Evolutionary conservation across 2,797 vertebrate species (phyloP).

Genomic region (Mycteria americana): DNA sequence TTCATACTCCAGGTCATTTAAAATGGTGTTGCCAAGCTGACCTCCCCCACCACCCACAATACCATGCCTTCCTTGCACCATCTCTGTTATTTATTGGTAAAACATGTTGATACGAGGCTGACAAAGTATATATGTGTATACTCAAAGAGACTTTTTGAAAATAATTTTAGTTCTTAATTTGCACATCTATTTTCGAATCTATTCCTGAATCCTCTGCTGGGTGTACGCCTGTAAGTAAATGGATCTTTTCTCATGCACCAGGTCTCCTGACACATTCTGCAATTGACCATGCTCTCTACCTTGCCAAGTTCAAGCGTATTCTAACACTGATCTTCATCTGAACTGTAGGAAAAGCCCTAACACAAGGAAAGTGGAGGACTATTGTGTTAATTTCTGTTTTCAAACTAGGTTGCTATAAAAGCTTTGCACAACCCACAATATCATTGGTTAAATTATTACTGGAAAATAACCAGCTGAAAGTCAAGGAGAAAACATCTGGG

Average conservation of each 20-base stretch:
- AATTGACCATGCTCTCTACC: not conserved
- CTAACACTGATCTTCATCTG: not conserved
- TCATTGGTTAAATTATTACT: not conserved
- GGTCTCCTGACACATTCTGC: not conserved
- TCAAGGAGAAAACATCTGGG: not conserved
- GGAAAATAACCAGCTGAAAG: not conserved
- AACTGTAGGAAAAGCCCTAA: not conserved
- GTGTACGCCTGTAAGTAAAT: not conserved
- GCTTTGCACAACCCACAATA: not conserved
- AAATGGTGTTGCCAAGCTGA: not conserved
- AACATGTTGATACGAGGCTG: not conserved
- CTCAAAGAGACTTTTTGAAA: not conserved
- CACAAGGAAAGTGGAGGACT: not conserved
- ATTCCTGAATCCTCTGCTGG: not conserved
- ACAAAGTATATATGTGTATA: not conserved
- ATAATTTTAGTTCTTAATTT: not conserved
- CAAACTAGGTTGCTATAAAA: not conserved
- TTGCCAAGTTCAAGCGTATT: not conserved
- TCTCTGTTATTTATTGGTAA: not conserved
- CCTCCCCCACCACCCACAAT: not conserved
- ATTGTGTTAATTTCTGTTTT: not conserved
- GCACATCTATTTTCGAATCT: not conserved
- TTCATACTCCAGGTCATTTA: conserved; percentile 30
- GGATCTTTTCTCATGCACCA: not conserved
- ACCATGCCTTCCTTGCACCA: conserved; percentile 18